These are phyloP conservation scores for Drosophila trichaetosa DNA, from an alignment of 2,888 invertebrate species.

Conservation along the genomic window DNA sequence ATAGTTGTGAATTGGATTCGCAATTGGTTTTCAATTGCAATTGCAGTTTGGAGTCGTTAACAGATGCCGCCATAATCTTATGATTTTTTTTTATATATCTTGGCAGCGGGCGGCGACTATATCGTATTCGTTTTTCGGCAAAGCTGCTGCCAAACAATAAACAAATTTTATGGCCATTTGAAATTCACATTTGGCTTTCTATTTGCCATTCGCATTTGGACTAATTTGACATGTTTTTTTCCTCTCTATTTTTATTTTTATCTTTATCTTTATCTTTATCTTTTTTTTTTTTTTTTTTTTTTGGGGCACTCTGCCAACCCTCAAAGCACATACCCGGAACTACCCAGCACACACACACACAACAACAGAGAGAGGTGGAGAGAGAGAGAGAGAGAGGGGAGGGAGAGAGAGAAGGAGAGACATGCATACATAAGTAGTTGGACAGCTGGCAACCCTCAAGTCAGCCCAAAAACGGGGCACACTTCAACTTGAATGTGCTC, in stretches of 20 bases:
- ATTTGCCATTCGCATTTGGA: slow-evolving; percentile 53
- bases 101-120: slow-evolving; percentile 1
- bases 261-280: slow-evolving; percentile 10
- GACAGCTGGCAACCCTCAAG: slow-evolving; percentile 62
- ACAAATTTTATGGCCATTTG: slow-evolving; percentile 65
- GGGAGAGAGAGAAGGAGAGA: neutral
- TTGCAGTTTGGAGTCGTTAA: neutral
- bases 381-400: neutral
- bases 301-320: slow-evolving; percentile 59
- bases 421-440: slow-evolving; percentile 2
- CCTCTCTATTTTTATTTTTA: slow-evolving; percentile 21
- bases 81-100: neutral
- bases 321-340: slow-evolving; percentile 15
- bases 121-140: slow-evolving; percentile 1
- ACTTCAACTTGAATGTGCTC: slow-evolving; percentile 58
- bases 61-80: slow-evolving; percentile 6
- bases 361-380: neutral
- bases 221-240: slow-evolving; percentile 65
- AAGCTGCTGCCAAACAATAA: slow-evolving; percentile 44
- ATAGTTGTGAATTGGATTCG: slow-evolving; percentile 1
- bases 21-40: slow-evolving; percentile 8
- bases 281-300: slow-evolving; percentile 12
- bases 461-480: slow-evolving; percentile 40
- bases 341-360: slow-evolving; percentile 18
- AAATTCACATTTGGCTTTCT: slow-evolving; percentile 50